Percentiles rank a stretch among this genome's conserved stretches.
phyloP scores from a whole-genome alignment of 2,113 vertebrate genomes.

The Cyrtonyx montezumae region DNA sequence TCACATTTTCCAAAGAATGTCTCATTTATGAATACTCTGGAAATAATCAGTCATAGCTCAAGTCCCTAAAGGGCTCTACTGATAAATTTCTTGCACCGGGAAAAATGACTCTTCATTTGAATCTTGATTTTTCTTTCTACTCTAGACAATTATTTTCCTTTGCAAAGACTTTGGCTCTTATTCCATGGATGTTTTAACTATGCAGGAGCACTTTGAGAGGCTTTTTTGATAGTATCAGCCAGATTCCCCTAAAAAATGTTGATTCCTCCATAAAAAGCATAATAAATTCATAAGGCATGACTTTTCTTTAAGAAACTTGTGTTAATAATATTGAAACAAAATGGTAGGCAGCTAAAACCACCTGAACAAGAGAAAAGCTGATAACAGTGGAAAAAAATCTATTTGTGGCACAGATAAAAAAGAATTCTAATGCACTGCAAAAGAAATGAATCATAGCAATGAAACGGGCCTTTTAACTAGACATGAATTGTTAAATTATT shows the following conservation, averaged over 20 bases:
- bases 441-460: constrained; percentile 62
- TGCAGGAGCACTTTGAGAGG: neutral
- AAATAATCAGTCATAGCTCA: neutral
- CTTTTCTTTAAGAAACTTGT: neutral
- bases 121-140: neutral
- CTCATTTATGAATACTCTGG: neutral
- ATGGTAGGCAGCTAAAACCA: neutral
- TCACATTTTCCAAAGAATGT: neutral
- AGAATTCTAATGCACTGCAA: constrained; percentile 43
- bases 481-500: constrained; percentile 64
- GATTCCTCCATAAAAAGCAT: neutral
- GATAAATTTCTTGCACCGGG: neutral
- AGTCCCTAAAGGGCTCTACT: neutral
- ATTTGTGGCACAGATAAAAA: neutral
- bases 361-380: neutral
- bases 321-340: neutral
- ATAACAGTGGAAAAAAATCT: neutral
- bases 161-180: neutral
- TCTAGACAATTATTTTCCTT: neutral
- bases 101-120: neutral
- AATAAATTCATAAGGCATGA: neutral
- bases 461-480: constrained; percentile 66
- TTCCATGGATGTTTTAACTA: neutral
- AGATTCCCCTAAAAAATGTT: neutral
- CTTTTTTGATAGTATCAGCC: neutral